These are phyloP conservation scores for Corydoras sp. DNA, from an alignment of 2,113 vertebrate genomes.

Conservation along the genomic window DNA sequence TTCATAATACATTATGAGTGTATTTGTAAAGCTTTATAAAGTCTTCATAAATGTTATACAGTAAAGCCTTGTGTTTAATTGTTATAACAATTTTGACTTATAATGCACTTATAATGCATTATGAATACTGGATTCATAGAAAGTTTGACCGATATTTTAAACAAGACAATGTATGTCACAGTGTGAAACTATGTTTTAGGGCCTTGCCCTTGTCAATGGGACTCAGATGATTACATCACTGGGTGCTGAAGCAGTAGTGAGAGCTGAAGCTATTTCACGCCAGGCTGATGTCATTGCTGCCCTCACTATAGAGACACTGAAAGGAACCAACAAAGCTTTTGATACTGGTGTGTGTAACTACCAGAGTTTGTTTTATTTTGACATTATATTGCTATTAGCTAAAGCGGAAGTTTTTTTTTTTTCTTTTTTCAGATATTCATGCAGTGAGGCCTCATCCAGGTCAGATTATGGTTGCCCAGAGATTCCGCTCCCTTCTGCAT, in stretches of 20 bases:
- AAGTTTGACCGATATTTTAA: too few species aligned
- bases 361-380: too few species aligned
- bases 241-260: slow-evolving; percentile 89
- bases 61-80: too few species aligned
- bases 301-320: slow-evolving; percentile 89
- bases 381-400: neutral
- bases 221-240: slow-evolving; percentile 98
- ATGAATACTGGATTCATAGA: too few species aligned
- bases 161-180: neutral
- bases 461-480: slow-evolving; percentile 85
- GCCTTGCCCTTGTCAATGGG: slow-evolving; percentile 91
- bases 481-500: slow-evolving; percentile 89
- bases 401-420: neutral
- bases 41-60: too few species aligned
- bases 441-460: slow-evolving; percentile 84
- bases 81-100: too few species aligned
- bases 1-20: too few species aligned
- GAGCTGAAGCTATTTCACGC: slow-evolving; percentile 79
- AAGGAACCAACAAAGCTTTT: slow-evolving; percentile 94
- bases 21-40: too few species aligned
- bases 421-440: slow-evolving; percentile 77
- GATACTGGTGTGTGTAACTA: slow-evolving; percentile 73
- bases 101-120: too few species aligned
- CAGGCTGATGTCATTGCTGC: slow-evolving; percentile 93
- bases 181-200: slow-evolving; percentile 59